A percentile compares a stretch with the other conserved stretches of the same genome.
These are phyloP conservation scores for Lacerta bilineata DNA, from an alignment of 2,797 vertebrate species.

Conservation along the genomic window DNA sequence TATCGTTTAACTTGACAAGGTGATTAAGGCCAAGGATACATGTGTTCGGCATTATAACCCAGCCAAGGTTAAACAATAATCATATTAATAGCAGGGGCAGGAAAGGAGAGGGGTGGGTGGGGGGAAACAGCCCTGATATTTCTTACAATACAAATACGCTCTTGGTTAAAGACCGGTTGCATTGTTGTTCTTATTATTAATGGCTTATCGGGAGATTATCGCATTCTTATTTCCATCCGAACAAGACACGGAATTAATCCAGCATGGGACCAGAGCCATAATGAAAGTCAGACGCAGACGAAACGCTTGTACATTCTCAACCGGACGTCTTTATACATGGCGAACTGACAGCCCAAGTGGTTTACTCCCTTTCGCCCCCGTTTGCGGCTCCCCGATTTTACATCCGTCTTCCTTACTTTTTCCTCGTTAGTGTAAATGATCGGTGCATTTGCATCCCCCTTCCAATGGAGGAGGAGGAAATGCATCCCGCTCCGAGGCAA, in stretches of 20 bases:
- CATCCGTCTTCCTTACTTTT: conserved; percentile 55
- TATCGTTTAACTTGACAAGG: conserved; percentile 83
- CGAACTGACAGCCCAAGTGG: conserved; percentile 23
- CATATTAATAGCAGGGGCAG: conserved; percentile 64
- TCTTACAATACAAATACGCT: conserved; percentile 63
- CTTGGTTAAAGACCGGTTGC: not conserved
- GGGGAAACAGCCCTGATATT: conserved; percentile 68
- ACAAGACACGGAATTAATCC: conserved; percentile 68
- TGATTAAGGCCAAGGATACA: conserved; percentile 84
- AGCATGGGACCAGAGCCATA: conserved; percentile 54
- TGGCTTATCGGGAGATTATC: conserved; percentile 85
- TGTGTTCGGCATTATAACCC: conserved; percentile 83
- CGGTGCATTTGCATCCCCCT: conserved; percentile 36
- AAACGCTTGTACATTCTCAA: conserved; percentile 55
- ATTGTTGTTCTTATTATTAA: conserved; percentile 73
- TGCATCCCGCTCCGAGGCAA: conserved; percentile 58
- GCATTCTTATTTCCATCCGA: conserved; percentile 79
- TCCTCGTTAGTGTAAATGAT: conserved; percentile 50
- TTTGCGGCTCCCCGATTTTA: conserved; percentile 60
- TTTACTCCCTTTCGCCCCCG: conserved; percentile 21
- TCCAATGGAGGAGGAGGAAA: conserved; percentile 51
- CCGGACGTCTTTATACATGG: conserved; percentile 52
- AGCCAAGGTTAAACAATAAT: conserved; percentile 82
- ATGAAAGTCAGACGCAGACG: conserved; percentile 71
- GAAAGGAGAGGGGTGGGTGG: not conserved